Conservation (phyloP, 2,888 invertebrate species). For the Athalia circularis region DNA sequence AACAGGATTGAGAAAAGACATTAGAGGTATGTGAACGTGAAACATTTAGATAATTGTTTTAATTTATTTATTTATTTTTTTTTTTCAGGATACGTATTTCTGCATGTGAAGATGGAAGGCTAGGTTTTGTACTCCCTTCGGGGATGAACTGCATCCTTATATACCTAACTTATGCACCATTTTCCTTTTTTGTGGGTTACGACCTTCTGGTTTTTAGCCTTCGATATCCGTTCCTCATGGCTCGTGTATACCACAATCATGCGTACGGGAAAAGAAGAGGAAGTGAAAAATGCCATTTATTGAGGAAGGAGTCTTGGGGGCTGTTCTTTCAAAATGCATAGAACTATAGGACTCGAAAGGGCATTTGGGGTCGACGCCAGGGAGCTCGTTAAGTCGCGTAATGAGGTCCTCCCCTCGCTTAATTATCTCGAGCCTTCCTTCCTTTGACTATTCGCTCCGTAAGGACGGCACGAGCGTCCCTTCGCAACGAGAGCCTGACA, state of each 20-base stretch:
- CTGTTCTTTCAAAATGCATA: conserved; percentile 1
- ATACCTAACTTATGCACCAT: too few species aligned
- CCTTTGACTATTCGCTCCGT: background rate
- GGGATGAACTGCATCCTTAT: too few species aligned
- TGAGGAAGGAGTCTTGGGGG: conserved; percentile 17
- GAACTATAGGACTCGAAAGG: conserved; percentile 33
- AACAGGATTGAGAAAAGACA: too few species aligned
- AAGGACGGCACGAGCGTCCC: conserved; percentile 36
- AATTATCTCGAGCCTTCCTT: conserved; percentile 59
- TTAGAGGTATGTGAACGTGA: too few species aligned
- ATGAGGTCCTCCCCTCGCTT: conserved; percentile 65
- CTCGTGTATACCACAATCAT: background rate
- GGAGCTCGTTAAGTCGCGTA: conserved; percentile 64
- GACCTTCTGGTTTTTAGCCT: too few species aligned
- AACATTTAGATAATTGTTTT: too few species aligned
- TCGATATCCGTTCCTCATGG: background rate
- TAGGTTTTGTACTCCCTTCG: too few species aligned
- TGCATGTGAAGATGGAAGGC: too few species aligned
- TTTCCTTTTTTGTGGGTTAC: too few species aligned
- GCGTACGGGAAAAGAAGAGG: background rate
- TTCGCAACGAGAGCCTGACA: background rate
- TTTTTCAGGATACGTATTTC: too few species aligned
- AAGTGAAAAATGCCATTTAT: conserved; percentile 26
- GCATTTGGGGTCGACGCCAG: conserved; percentile 44
- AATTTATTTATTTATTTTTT: too few species aligned